Evolutionary conservation across 2,888 invertebrate genomes (phyloP).

Genomic region (Capitulum mitella): DNA sequence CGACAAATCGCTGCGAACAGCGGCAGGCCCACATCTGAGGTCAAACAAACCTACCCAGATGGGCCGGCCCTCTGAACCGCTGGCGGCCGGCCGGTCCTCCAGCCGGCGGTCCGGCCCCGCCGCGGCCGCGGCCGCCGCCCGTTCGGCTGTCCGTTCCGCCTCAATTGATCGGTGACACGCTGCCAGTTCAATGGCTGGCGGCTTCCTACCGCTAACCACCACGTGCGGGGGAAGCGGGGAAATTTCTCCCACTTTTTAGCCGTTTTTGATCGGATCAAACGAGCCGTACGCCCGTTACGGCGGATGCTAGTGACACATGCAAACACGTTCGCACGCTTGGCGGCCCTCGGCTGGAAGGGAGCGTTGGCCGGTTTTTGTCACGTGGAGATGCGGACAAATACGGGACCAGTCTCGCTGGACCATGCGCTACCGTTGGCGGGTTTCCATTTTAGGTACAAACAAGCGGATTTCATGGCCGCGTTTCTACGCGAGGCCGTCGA

Average conservation of each 20-base stretch:
- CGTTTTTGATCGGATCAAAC: slow-evolving; percentile 8
- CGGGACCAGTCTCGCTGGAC: too few species aligned
- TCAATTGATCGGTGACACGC: neutral
- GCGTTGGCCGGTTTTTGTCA: neutral
- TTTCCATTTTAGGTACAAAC: too few species aligned
- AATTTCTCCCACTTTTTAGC: neutral
- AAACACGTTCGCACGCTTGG: neutral
- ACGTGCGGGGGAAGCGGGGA: neutral
- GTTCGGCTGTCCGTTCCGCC: neutral
- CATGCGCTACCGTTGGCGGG: too few species aligned
- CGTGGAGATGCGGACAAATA: too few species aligned
- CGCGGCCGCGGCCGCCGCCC: neutral
- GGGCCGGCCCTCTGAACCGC: too few species aligned
- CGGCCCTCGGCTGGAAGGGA: neutral
- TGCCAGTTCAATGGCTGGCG: neutral
- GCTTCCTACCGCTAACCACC: neutral
- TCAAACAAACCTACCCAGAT: too few species aligned
- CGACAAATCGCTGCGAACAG: too few species aligned
- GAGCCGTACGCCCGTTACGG: neutral
- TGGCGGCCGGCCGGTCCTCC: neutral
- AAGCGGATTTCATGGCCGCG: too few species aligned
- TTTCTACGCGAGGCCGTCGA: too few species aligned
- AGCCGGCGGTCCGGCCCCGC: neutral
- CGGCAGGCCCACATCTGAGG: too few species aligned
- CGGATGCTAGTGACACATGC: neutral